These are phyloP conservation scores for Pseudococcus jackbeardsleyi DNA, from an alignment of 2,888 invertebrate species.

Conservation along the genomic window DNA sequence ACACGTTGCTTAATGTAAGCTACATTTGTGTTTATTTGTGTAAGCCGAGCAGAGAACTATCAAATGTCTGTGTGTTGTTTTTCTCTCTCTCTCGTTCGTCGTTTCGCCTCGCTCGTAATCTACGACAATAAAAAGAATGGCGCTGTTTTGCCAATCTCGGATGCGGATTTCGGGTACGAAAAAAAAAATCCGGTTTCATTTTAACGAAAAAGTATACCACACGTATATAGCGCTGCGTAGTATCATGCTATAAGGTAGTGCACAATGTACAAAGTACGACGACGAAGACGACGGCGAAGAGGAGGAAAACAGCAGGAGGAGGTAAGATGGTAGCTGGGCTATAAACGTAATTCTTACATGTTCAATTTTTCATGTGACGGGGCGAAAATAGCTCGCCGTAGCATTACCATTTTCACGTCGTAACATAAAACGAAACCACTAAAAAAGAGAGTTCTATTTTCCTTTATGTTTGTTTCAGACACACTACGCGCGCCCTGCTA, in stretches of 20 bases:
- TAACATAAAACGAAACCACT: slow-evolving; percentile 55
- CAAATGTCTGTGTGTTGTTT: neutral
- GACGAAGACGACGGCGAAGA: neutral
- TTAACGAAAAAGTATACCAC: slow-evolving; percentile 7
- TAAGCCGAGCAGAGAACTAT: neutral
- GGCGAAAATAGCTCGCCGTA: slow-evolving; percentile 52
- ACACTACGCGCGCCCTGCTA: slow-evolving; percentile 11
- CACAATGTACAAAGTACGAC: neutral
- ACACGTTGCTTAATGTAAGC: slow-evolving; percentile 42
- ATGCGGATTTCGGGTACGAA: neutral
- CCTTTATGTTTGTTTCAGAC: slow-evolving; percentile 50
- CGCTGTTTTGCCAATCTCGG: slow-evolving; percentile 47
- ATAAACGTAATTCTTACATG: slow-evolving; percentile 50
- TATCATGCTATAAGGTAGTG: too few species aligned
- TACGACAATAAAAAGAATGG: slow-evolving; percentile 18
- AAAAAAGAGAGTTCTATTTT: slow-evolving; percentile 48
- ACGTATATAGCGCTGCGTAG: too few species aligned
- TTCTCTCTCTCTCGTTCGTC: neutral
- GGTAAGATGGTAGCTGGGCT: neutral
- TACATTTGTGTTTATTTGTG: slow-evolving; percentile 39
- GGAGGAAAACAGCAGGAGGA: neutral
- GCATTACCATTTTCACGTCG: slow-evolving; percentile 55
- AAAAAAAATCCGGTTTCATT: slow-evolving; percentile 43
- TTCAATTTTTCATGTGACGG: slow-evolving; percentile 52
- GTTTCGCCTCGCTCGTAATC: slow-evolving; percentile 5